Evolutionary conservation across 2,797 vertebrate species (phyloP).

Genomic region (Centropyge bicolor): DNA sequence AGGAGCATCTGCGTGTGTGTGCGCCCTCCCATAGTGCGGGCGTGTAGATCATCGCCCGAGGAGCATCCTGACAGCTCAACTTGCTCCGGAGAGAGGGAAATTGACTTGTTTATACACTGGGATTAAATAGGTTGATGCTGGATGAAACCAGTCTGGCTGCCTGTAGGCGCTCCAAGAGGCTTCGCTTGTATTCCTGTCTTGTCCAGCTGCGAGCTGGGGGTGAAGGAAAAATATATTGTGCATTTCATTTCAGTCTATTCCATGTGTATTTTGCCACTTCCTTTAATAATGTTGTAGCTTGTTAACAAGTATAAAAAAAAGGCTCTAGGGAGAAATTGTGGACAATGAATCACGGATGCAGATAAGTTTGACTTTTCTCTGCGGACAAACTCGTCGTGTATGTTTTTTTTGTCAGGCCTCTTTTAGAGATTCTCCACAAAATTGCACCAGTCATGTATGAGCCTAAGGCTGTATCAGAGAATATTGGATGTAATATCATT

Average conservation of each 20-base stretch:
- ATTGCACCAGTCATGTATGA: neutral
- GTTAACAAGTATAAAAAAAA: neutral
- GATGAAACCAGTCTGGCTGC: slow-evolving; percentile 8
- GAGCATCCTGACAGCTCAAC: slow-evolving; percentile 49
- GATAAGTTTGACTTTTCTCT: slow-evolving; percentile 2
- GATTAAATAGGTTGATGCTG: slow-evolving; percentile 45
- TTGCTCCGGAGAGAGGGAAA: slow-evolving; percentile 35
- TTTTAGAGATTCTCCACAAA: slow-evolving; percentile 27
- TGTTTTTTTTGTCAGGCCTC: slow-evolving; percentile 8
- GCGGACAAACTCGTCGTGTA: neutral
- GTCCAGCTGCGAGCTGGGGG: slow-evolving; percentile 4
- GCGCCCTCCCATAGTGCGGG: slow-evolving; percentile 17
- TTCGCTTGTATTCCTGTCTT: slow-evolving; percentile 5
- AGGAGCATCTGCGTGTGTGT: slow-evolving; percentile 10
- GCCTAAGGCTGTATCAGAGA: neutral
- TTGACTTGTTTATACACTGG: slow-evolving; percentile 39
- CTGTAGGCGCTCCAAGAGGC: slow-evolving; percentile 4
- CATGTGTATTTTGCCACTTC: neutral
- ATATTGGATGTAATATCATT: slow-evolving; percentile 9
- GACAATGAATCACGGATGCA: slow-evolving; percentile 3
- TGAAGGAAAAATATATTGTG: neutral
- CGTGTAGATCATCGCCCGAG: slow-evolving; percentile 46
- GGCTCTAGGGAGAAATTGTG: neutral
- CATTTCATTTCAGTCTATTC: neutral
- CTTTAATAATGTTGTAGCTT: slow-evolving; percentile 1